Evolutionary conservation across 2,888 invertebrate species (phyloP).

Genomic region (Cynaeus angustus): DNA sequence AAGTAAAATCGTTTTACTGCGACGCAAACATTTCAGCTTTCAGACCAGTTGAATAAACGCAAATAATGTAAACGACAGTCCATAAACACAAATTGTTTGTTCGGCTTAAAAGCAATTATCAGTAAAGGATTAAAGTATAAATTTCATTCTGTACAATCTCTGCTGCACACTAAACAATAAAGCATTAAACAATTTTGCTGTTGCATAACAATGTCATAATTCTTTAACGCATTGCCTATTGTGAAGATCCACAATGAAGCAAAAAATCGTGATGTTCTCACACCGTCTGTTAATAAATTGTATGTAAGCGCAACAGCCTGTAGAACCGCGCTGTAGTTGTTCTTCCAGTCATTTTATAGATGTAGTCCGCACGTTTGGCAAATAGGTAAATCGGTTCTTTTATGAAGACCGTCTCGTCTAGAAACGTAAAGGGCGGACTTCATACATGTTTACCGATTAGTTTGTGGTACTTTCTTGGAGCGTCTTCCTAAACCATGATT

Average conservation of each 20-base stretch:
- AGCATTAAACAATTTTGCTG: constrained; percentile 29
- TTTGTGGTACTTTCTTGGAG: constrained; percentile 13
- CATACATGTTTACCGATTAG: constrained; percentile 31
- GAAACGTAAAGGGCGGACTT: constrained; percentile 26
- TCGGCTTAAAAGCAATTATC: constrained; percentile 43
- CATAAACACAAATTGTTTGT: constrained; percentile 41
- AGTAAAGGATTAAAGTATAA: constrained; percentile 41
- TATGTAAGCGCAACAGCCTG: constrained; percentile 8
- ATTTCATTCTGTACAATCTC: constrained; percentile 28
- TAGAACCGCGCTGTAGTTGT: not conserved
- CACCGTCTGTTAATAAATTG: no score
- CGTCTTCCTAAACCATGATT: constrained; percentile 25
- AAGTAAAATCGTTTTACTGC: constrained; percentile 23
- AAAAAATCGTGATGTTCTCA: constrained; percentile 5
- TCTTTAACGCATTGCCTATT: constrained; percentile 19
- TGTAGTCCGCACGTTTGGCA: constrained; percentile 18
- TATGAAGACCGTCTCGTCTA: constrained; percentile 21
- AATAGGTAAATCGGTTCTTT: constrained; percentile 9
- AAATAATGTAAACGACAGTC: constrained; percentile 40
- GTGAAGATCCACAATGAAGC: not conserved
- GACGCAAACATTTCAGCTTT: constrained; percentile 33
- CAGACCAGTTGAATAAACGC: constrained; percentile 38
- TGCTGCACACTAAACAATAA: constrained; percentile 20
- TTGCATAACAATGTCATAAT: constrained; percentile 41
- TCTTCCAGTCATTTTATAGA: not conserved